Evolutionary conservation across 2,888 invertebrate species (phyloP).

Genomic region (Acleris laterana): DNA sequence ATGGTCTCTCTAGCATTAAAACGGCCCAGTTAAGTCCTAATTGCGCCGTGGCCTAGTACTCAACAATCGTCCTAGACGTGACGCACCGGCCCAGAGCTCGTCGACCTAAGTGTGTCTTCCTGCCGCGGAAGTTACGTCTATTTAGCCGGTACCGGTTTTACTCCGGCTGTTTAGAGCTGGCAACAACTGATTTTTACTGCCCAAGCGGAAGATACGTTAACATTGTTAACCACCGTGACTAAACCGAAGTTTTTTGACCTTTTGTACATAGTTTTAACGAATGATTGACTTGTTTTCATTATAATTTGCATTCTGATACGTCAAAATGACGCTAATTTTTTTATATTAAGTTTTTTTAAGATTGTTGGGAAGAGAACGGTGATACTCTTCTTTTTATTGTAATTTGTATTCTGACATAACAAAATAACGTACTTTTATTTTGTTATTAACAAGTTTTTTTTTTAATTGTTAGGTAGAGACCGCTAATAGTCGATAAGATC

Average conservation of each 20-base stretch:
- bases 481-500: no score
- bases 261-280: no score
- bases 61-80: slow-evolving; percentile 20
- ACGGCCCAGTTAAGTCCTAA: background rate
- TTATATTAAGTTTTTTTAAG: no score
- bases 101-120: slow-evolving; percentile 70
- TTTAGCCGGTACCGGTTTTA: slow-evolving; percentile 67
- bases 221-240: slow-evolving; percentile 19
- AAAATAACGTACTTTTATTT: no score
- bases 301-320: background rate
- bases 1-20: no score
- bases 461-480: no score
- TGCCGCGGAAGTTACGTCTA: slow-evolving; percentile 71
- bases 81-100: slow-evolving; percentile 23
- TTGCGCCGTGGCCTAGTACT: slow-evolving; percentile 10
- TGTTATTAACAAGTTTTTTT: no score
- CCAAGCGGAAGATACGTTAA: slow-evolving; percentile 36
- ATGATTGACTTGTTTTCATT: no score
- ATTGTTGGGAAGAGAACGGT: no score
- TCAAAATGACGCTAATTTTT: no score
- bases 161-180: slow-evolving; percentile 49
- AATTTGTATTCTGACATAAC: background rate
- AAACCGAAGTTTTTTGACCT: slow-evolving; percentile 11
- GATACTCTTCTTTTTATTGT: no score
- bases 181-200: slow-evolving; percentile 56